Evolutionary conservation across 1,140 invertebrate species (phyloP).

Genomic region (Cyclargus thomasi): DNA sequence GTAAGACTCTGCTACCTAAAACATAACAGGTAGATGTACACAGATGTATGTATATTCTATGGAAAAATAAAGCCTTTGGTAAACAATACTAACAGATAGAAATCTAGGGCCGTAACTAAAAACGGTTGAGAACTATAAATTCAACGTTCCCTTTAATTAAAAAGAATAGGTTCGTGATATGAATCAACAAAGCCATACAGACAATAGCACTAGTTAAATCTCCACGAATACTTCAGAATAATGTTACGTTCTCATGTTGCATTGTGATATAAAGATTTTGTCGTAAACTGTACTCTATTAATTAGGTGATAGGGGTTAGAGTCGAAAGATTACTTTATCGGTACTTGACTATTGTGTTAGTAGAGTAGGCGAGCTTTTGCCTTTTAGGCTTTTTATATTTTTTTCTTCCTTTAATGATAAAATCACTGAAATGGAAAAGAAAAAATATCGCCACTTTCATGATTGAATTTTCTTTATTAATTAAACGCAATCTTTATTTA

Average conservation of each 20-base stretch:
- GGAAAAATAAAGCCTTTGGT: too few species aligned
- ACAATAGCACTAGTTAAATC: constrained; percentile 11
- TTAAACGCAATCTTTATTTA: background rate
- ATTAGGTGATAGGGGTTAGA: background rate
- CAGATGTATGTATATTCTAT: too few species aligned
- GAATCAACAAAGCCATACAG: constrained; percentile 9
- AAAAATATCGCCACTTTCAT: background rate
- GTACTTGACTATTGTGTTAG: background rate
- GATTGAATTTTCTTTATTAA: background rate
- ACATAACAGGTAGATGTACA: background rate
- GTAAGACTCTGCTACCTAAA: background rate
- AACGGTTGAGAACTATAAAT: background rate
- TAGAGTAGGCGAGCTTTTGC: background rate
- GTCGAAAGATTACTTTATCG: background rate
- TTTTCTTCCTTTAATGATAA: background rate
- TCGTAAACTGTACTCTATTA: background rate
- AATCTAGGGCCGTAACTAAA: constrained; percentile 12
- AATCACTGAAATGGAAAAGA: too few species aligned
- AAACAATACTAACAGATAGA: background rate
- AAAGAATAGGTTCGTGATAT: constrained; percentile 10
- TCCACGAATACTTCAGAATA: constrained; percentile 17
- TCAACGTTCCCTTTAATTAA: constrained; percentile 7
- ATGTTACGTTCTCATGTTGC: constrained; percentile 1
- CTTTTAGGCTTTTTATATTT: background rate
- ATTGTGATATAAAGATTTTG: constrained; percentile 2